A percentile compares a stretch with the other conserved stretches of the same genome.
Evolutionary conservation across 2,888 invertebrate species (phyloP).

Genomic region (Bhutanitis thaidina): DNA sequence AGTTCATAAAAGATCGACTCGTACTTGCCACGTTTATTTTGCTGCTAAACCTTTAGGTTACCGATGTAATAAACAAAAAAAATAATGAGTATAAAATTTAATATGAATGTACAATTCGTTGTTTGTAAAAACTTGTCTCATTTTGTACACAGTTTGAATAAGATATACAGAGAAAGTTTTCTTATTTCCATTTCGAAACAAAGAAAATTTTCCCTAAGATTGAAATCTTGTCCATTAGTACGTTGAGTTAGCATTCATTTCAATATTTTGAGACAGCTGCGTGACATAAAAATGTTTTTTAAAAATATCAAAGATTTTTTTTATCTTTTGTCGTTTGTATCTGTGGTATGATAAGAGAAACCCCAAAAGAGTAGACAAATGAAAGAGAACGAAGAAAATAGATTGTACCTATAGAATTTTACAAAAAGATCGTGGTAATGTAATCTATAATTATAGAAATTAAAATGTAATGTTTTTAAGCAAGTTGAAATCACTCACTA

Average conservation of each 20-base stretch:
- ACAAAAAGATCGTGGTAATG: no score
- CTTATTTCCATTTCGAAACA: conserved; percentile 17
- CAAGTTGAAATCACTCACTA: no score
- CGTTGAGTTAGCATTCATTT: conserved; percentile 21
- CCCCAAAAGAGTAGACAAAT: not conserved
- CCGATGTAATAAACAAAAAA: no score
- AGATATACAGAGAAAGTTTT: conserved; percentile 16
- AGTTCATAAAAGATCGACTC: no score
- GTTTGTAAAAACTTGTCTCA: not conserved
- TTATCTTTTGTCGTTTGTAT: conserved; percentile 11
- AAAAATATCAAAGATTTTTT: conserved; percentile 19
- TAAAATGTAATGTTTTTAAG: no score
- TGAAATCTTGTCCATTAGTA: conserved; percentile 21
- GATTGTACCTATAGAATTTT: no score
- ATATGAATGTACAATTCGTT: no score
- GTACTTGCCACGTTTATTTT: no score
- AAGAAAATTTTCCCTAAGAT: conserved; percentile 16
- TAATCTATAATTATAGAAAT: no score
- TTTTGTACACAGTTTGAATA: conserved; percentile 12
- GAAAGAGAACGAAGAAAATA: not conserved
- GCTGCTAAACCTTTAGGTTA: no score
- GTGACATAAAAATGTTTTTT: conserved; percentile 15
- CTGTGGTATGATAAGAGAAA: conserved; percentile 3
- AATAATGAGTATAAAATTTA: no score
- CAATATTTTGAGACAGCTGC: conserved; percentile 20